Conservation (phyloP, 2,113 vertebrate genomes). For the Dicaeum eximium region DNA sequence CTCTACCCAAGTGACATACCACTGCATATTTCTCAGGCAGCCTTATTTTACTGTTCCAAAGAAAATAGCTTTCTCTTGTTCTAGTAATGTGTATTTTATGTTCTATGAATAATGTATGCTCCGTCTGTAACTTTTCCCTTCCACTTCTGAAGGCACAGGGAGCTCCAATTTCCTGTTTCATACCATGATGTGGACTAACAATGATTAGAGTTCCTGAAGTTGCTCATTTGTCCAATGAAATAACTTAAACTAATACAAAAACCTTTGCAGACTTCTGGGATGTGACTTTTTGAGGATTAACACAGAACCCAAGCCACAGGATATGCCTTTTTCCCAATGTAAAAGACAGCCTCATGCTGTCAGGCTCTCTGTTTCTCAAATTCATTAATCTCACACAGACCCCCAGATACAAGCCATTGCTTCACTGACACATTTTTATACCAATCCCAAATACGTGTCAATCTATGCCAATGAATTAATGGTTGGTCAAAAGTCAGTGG, state of each 20-base stretch:
- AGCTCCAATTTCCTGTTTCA: background rate
- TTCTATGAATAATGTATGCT: constrained; percentile 48
- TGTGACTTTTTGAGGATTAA: background rate
- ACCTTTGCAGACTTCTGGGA: background rate
- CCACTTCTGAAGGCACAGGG: background rate
- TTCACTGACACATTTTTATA: background rate
- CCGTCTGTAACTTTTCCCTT: background rate
- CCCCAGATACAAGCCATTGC: background rate
- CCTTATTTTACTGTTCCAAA: background rate
- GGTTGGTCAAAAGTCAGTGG: background rate
- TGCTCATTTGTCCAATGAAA: background rate
- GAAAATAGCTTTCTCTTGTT: constrained; percentile 32
- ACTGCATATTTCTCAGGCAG: background rate
- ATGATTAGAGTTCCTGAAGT: background rate
- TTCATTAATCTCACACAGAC: background rate
- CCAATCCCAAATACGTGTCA: background rate
- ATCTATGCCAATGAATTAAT: background rate
- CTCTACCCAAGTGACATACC: constrained; percentile 1
- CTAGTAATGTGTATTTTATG: constrained; percentile 28
- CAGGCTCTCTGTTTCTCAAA: background rate
- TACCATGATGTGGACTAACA: background rate
- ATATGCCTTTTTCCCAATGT: background rate
- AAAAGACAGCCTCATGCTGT: background rate
- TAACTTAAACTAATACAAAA: background rate
- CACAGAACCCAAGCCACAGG: background rate